Percentiles rank a stretch among this genome's conserved stretches.
phyloP scores from a whole-genome alignment of 2,113 vertebrate genomes.

The Prietella phreatophila region DNA sequence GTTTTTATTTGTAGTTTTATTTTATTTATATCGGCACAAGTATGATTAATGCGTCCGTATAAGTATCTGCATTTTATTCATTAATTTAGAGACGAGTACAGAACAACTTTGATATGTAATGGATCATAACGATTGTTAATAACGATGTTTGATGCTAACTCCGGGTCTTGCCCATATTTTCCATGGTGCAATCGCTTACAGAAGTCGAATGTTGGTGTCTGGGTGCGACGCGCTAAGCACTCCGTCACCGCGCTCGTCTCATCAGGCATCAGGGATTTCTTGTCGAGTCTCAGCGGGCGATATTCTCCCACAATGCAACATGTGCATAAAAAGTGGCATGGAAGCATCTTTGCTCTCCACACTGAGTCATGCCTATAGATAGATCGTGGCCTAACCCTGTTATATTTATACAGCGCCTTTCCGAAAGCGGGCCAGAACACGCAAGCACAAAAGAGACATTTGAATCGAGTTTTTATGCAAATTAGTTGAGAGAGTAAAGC shows the following conservation, averaged over 20 bases:
- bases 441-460: not conserved
- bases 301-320: not conserved
- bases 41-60: not conserved
- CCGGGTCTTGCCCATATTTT: not conserved
- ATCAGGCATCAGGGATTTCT: not conserved
- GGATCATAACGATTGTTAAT: not conserved
- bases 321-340: not conserved
- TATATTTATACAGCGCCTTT: not conserved
- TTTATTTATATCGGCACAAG: not conserved
- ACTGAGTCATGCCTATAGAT: conserved; percentile 5
- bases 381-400: not conserved
- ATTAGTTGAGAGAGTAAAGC: not conserved
- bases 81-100: not conserved
- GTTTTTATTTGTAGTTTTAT: not conserved
- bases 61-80: not conserved
- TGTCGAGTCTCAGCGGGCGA: not conserved
- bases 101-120: not conserved
- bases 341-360: not conserved
- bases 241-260: not conserved
- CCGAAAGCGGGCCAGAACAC: not conserved
- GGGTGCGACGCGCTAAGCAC: not conserved
- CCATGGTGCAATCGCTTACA: not conserved
- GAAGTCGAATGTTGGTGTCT: conserved; percentile 11
- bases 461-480: not conserved
- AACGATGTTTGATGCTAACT: not conserved